Conservation (phyloP, 2,888 invertebrate species). For the Pterostichus madidus region DNA sequence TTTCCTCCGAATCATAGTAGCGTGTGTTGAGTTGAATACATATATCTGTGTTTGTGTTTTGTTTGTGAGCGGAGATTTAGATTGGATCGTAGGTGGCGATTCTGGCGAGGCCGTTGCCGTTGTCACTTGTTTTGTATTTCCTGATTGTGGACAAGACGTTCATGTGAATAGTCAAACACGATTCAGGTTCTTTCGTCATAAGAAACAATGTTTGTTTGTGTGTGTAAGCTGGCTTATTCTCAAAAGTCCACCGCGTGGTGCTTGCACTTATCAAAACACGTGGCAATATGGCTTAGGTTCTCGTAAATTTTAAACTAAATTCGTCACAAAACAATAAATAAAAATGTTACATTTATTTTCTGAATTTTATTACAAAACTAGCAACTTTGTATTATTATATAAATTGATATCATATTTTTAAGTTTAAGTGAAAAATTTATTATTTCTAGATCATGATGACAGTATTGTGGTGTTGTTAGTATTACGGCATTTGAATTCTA, state of each 20-base stretch:
- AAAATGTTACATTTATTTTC: no score
- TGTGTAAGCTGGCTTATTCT: not conserved
- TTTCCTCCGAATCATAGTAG: not conserved
- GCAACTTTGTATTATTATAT: no score
- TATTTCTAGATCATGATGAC: no score
- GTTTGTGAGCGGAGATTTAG: conserved; percentile 5
- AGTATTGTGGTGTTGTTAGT: no score
- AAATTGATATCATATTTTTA: no score
- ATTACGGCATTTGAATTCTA: no score
- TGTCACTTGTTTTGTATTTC: conserved; percentile 36
- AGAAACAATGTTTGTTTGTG: not conserved
- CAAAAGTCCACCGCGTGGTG: conserved; percentile 10
- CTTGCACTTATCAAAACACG: not conserved
- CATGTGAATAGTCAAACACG: no score
- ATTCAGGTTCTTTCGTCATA: not conserved
- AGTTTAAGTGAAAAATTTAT: no score
- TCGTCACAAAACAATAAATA: no score
- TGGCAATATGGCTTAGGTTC: not conserved
- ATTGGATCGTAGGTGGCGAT: conserved; percentile 8
- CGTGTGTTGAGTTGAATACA: no score
- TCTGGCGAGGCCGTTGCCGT: conserved; percentile 34
- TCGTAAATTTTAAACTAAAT: no score
- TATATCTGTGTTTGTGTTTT: conserved; percentile 12
- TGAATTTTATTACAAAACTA: no score
- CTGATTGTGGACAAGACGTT: conserved; percentile 5